Evolutionary conservation across 2,113 vertebrate species (phyloP), one percentile per base, ranked within the genome.

Genomic region (Pteropus alecto): DNA sequence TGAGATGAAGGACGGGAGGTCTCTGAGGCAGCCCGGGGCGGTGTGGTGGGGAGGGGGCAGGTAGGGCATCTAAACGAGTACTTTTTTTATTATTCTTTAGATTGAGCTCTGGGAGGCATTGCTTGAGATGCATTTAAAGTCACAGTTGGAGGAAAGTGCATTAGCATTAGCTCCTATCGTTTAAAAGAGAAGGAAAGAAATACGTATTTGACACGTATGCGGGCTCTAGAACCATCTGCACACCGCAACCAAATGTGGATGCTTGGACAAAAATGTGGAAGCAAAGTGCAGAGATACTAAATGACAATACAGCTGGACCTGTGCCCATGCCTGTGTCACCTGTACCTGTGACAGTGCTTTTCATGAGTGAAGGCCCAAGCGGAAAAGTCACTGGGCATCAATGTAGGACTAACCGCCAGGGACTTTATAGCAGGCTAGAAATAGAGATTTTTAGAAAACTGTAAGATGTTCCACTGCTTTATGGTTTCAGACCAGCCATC

Each of bases 41-140:
- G 38, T 38, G 38, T 38, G 38, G 38, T 38, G 38, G 38, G 38
- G 48, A 26, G 2, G 46, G 46, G 11, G 8, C 46, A 11, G 38
- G 38, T 3, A 3, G 38, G 38, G 38, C 46, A 46, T 35, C 21
- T 54, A 82, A 46, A 33, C 19, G 19, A 83, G 51, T 0, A 1
- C 90, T 83, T 7, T 89, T 61, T 71, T 82, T 48, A 79, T 73
- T 46, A 6, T 71, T 89, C 43, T 87, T 65, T 48, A 87, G 51
- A 67, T 5, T 51, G 54, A 38, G 48, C 41, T 87, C 67, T n/a
- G 24, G 51, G 83, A 63, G 87, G 68, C 84, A 7, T 68, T 46
- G 76, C 61, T 78, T 33, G 7, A 68, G 48, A 54, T 46, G 43
- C 48, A 65, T 74, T 95, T 91, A 87, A 95, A 87, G 87, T 79